phyloP scores from a whole-genome alignment of 2,797 vertebrate species.

The Neosilurus hyrtlii region DNA sequence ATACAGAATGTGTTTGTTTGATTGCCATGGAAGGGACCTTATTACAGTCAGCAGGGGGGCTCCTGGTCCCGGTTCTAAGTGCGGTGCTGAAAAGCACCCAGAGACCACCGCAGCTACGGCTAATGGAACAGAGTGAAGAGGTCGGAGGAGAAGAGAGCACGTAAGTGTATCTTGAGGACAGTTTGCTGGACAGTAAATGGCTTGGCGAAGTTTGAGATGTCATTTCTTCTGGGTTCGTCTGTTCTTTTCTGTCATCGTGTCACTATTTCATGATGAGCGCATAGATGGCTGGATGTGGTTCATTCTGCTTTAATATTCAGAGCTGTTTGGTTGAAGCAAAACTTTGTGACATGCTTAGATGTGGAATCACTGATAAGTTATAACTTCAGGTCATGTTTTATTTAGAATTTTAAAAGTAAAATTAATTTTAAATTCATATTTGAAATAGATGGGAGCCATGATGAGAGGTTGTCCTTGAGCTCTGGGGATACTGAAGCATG shows the following conservation, averaged over 20 bases:
- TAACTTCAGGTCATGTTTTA: neutral
- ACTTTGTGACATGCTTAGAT: neutral
- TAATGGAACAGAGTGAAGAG: constrained; percentile 44
- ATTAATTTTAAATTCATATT: too few species aligned
- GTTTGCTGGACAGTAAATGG: constrained; percentile 43
- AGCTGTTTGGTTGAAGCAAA: neutral
- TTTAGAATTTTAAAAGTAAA: too few species aligned
- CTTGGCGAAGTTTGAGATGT: constrained; percentile 19
- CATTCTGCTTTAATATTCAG: constrained; percentile 1
- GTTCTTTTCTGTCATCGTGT: constrained; percentile 8
- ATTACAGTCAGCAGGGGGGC: constrained; percentile 75
- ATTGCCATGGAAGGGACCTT: constrained; percentile 70
- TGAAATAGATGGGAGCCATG: neutral
- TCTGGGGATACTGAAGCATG: neutral
- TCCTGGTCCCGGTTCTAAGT: constrained; percentile 54
- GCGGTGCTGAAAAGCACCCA: constrained; percentile 38
- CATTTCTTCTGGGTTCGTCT: constrained; percentile 6
- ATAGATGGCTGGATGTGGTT: neutral
- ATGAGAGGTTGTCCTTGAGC: neutral
- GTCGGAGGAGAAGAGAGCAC: constrained; percentile 17
- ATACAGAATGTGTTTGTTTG: constrained; percentile 27
- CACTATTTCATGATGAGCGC: neutral
- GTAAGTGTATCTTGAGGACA: constrained; percentile 34
- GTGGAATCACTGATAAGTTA: neutral
- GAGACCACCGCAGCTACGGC: constrained; percentile 58